Evolutionary conservation across 2,888 invertebrate species (phyloP).

Genomic region (Pristionchus exspectatus): DNA sequence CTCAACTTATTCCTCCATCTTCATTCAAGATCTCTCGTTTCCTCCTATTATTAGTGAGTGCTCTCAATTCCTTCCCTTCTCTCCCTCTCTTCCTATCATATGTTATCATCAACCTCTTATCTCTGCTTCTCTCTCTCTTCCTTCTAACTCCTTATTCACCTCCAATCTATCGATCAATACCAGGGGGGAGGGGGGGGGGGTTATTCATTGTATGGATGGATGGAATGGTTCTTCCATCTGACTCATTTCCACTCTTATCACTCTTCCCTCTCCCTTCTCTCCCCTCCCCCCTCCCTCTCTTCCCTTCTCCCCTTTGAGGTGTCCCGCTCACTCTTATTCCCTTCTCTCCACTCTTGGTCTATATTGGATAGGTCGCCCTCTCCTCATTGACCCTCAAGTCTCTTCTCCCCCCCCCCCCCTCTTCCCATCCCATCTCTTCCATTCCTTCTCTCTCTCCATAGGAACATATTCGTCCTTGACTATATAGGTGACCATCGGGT

Average conservation of each 20-base stretch:
- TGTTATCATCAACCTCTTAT: background rate
- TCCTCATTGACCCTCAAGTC: slow-evolving; percentile 33
- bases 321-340: too few species aligned
- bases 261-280: background rate
- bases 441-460: slow-evolving; percentile 33
- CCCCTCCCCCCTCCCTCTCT: slow-evolving; percentile 8
- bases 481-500: slow-evolving; percentile 11
- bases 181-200: too few species aligned
- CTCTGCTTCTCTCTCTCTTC: slow-evolving; percentile 45
- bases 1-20: background rate
- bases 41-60: background rate
- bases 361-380: background rate
- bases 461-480: slow-evolving; percentile 19
- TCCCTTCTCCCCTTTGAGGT: background rate
- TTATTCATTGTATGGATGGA: background rate
- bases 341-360: slow-evolving; percentile 3
- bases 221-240: slow-evolving; percentile 16
- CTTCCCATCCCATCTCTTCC: slow-evolving; percentile 11
- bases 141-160: too few species aligned
- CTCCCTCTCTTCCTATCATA: background rate
- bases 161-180: background rate
- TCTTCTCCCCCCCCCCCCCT: background rate
- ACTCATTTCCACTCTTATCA: slow-evolving; percentile 9
- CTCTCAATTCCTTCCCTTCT: too few species aligned
- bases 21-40: background rate